Evolutionary conservation across 2,113 vertebrate genomes (phyloP), one percentile per base, ranked within the genome.

Genomic region (Gobiocypris rarus): DNA sequence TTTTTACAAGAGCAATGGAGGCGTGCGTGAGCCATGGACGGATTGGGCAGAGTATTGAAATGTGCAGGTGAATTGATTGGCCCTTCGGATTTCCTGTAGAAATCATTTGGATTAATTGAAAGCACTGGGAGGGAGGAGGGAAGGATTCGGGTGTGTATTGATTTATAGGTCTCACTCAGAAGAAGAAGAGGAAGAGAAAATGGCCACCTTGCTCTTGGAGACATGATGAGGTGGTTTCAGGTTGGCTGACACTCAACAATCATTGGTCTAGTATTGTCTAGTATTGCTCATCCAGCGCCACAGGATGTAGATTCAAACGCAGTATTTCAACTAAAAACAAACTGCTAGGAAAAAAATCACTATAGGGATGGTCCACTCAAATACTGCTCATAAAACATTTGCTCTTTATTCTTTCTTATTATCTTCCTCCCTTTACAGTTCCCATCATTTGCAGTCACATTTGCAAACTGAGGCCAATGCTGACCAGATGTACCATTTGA

Each of bases 31-130:
- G 86, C 67, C 43, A 77, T 54, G 58, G 82, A 84, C 80, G 58
- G 82, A 90, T 89, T 84, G 83, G 82, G 24, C 56, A 31, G 58
- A 82, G 67, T 86, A 89, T 89, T 89, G 86, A 90, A 90, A 90
- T 87, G 78, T 88, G 80, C 89, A 89, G 86, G 85, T 90, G 86
- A 89, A 90, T 88, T 89, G 88, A 91, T 90, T 87, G 87, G 84
- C 63, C 84, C 88, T 82, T 89, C 84, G 85, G 79, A 85, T 87
- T 89, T 89, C 85, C 87, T 84, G 31, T 87, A 83, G 88, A 88
- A 88, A 91, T 87, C 88, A 89, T 90, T 91, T 87, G 87, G 88
- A 90, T 89, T 90, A 88, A 91, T 91, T 90, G 86, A 86, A 90
- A 83, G 87, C 76, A 81, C 70, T 70, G 85, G 75, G 38, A 73